Conservation (phyloP, 1,140 invertebrate genomes). For the Zaprionus lachaisei region DNA sequence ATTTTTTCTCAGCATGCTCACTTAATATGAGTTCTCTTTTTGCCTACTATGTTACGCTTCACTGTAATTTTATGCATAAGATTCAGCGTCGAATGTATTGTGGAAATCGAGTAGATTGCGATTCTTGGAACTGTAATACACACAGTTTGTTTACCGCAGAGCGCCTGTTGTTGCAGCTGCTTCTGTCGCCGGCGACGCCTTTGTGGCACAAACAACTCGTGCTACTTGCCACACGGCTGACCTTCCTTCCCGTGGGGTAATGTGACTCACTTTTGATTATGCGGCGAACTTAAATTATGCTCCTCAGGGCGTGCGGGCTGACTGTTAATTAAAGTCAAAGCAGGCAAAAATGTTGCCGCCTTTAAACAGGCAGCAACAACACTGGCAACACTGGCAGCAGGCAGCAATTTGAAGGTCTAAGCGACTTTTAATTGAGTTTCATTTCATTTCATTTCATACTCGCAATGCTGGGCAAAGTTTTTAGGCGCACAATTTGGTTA, state of each 20-base stretch:
- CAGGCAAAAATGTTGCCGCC: conserved; percentile 9
- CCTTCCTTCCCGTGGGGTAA: conserved; percentile 41
- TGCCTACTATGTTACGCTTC: not conserved
- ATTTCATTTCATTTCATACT: conserved; percentile 54
- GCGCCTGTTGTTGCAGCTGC: conserved; percentile 6
- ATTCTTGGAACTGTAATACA: conserved; percentile 3
- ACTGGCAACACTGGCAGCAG: not conserved
- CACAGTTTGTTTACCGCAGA: not conserved
- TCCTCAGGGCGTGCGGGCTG: conserved; percentile 11
- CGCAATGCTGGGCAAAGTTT: conserved; percentile 56
- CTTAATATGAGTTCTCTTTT: not conserved
- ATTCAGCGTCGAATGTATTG: not conserved
- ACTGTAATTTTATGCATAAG: conserved; percentile 3
- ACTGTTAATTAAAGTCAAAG: conserved; percentile 68
- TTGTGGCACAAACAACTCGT: conserved; percentile 34
- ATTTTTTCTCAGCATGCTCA: not conserved
- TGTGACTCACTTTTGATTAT: conserved; percentile 55
- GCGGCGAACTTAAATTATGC: conserved; percentile 52
- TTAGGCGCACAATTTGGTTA: conserved; percentile 77
- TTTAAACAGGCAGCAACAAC: conserved; percentile 13
- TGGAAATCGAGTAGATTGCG: not conserved
- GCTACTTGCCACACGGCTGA: conserved; percentile 34
- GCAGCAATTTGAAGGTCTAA: conserved; percentile 60
- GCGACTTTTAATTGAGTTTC: conserved; percentile 82
- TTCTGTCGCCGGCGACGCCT: not conserved